Evolutionary conservation across 23 tunicate species (phyloP).

Genomic region (Phallusia fumigata): DNA sequence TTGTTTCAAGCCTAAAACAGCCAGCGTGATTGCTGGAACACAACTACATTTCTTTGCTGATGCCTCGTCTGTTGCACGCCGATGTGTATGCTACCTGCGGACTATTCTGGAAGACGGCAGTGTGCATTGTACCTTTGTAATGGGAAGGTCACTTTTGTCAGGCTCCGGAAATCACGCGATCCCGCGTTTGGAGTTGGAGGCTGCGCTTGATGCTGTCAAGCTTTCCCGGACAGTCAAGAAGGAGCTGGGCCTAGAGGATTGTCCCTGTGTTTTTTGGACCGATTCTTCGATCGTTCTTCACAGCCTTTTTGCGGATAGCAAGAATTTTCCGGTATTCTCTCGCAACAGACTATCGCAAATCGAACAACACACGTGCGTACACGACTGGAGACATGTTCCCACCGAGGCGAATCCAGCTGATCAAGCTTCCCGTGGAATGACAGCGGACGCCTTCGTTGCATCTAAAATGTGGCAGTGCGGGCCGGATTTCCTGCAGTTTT

Average conservation of each 20-base stretch:
- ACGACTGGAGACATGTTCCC: constrained; percentile 24
- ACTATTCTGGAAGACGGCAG: background rate
- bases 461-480: constrained; percentile 1
- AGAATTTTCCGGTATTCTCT: constrained; percentile 12
- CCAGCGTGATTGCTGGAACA: no score
- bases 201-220: constrained; percentile 11
- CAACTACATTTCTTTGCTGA: background rate
- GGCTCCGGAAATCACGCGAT: background rate
- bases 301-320: background rate
- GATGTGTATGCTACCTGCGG: background rate
- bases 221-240: background rate
- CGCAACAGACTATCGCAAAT: background rate
- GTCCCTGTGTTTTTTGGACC: constrained; percentile 11
- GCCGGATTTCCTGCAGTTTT: background rate
- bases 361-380: background rate
- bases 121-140: background rate
- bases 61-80: background rate
- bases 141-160: constrained; percentile 17
- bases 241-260: background rate
- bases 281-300: constrained; percentile 21
- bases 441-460: background rate
- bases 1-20: constrained; percentile 5
- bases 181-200: constrained; percentile 16
- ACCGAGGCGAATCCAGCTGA: constrained; percentile 16
- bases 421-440: background rate